Conservation (phyloP, 2,888 invertebrate species). For the Parnassius apollo region DNA sequence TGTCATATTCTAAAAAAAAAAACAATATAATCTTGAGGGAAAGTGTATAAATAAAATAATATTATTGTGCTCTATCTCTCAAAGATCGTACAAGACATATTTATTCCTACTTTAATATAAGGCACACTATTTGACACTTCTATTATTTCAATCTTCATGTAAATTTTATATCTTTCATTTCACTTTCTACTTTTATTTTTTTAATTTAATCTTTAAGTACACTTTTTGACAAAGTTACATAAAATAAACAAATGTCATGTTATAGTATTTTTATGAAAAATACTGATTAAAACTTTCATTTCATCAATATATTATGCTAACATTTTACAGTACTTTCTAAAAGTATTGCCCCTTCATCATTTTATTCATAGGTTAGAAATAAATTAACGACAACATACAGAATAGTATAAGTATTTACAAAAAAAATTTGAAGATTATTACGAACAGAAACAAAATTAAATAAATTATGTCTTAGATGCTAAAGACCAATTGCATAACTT, state of each 20-base stretch:
- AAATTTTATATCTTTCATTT: background rate
- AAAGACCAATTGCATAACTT: background rate
- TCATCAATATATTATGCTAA: background rate
- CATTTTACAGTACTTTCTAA: background rate
- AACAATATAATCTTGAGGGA: no score
- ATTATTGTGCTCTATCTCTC: slow-evolving; percentile 9
- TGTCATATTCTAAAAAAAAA: background rate
- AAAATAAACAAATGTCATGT: background rate
- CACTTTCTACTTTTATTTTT: background rate
- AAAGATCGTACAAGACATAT: background rate
- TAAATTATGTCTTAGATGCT: no score
- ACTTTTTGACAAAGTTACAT: slow-evolving; percentile 1
- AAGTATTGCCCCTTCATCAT: background rate
- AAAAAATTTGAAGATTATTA: background rate
- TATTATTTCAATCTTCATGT: background rate
- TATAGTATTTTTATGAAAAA: background rate
- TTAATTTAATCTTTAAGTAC: background rate
- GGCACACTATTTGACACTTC: slow-evolving; percentile 23
- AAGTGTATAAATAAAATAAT: slow-evolving; percentile 2
- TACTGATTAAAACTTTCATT: background rate
- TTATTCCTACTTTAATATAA: slow-evolving; percentile 4
- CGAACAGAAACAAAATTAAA: background rate
- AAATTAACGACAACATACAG: slow-evolving; percentile 7
- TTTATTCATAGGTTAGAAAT: slow-evolving; percentile 15
- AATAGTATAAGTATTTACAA: slow-evolving; percentile 11